Evolutionary conservation across 1,140 invertebrate species (phyloP).

Genomic region (Neodiprion fabricii): DNA sequence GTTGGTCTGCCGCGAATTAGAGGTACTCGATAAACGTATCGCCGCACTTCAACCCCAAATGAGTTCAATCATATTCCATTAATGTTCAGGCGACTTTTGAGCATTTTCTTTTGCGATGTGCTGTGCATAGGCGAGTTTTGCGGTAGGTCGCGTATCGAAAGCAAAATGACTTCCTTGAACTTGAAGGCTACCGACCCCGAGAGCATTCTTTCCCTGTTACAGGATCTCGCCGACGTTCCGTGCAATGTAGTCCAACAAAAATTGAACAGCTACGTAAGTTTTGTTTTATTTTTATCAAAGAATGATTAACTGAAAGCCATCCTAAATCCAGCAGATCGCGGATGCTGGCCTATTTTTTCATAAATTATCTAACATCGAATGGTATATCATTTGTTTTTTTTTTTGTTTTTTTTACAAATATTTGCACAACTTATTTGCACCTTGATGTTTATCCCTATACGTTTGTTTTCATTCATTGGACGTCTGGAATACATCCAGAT

Average conservation of each 20-base stretch:
- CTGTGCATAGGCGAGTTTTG: conserved; percentile 9
- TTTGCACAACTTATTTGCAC: too few relatives aligned
- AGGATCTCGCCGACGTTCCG: conserved; percentile 42
- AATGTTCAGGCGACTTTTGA: conserved; percentile 10
- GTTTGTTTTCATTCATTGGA: background rate
- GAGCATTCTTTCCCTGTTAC: conserved; percentile 38
- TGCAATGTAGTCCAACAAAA: conserved; percentile 44
- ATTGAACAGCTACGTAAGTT: conserved; percentile 47
- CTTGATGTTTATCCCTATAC: background rate
- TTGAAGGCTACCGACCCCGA: conserved; percentile 17
- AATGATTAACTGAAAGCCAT: too few relatives aligned
- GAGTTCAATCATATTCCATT: background rate
- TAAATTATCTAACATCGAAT: background rate
- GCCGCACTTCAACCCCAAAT: background rate
- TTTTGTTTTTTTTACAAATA: too few relatives aligned
- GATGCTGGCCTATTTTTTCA: too few relatives aligned
- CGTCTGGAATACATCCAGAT: background rate
- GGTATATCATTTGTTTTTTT: too few relatives aligned
- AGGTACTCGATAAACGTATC: background rate
- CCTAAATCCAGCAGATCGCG: too few relatives aligned
- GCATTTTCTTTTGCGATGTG: conserved; percentile 11
- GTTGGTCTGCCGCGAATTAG: background rate
- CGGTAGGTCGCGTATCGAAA: conserved; percentile 17
- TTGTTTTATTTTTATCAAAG: background rate
- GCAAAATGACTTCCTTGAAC: conserved; percentile 21